phyloP scores from a whole-genome alignment of 2,888 invertebrate species.

The Hedychridium roseum region DNA sequence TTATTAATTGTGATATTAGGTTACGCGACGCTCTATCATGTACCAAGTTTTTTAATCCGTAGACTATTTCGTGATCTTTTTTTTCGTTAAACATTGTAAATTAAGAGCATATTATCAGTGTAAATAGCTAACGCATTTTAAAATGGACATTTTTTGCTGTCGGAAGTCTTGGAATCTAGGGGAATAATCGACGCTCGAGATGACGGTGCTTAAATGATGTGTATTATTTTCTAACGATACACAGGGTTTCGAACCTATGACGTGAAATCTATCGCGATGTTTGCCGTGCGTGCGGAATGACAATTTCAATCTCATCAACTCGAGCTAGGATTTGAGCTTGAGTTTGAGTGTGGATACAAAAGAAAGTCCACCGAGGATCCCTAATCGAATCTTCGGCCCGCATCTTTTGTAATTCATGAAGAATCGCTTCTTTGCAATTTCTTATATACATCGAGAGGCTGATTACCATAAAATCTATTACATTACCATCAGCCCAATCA shows the following conservation, averaged over 20 bases:
- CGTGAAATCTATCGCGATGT: slow-evolving; percentile 56
- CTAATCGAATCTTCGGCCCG: no score
- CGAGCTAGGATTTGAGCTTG: no score
- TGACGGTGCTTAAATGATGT: neutral
- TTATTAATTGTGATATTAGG: slow-evolving; percentile 59
- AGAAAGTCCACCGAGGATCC: no score
- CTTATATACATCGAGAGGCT: slow-evolving; percentile 17
- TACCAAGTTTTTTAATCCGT: slow-evolving; percentile 44
- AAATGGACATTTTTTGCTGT: slow-evolving; percentile 40
- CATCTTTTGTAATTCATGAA: no score
- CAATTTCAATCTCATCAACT: no score
- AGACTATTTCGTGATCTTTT: slow-evolving; percentile 44
- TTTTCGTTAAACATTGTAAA: slow-evolving; percentile 44
- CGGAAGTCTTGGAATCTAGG: slow-evolving; percentile 15
- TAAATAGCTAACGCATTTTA: slow-evolving; percentile 49
- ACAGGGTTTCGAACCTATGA: slow-evolving; percentile 53
- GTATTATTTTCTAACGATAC: slow-evolving; percentile 33
- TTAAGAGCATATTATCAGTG: slow-evolving; percentile 46
- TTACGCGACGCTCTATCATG: slow-evolving; percentile 51
- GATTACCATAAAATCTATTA: slow-evolving; percentile 34
- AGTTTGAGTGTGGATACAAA: no score
- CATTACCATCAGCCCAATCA: no score
- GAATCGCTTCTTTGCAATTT: no score
- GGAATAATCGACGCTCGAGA: no score
- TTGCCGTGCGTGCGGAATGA: slow-evolving; percentile 44